Percentiles rank a stretch among this genome's conserved stretches.
Evolutionary conservation across 2,113 vertebrate genomes (phyloP).

Genomic region (Pyrgilauda ruficollis): DNA sequence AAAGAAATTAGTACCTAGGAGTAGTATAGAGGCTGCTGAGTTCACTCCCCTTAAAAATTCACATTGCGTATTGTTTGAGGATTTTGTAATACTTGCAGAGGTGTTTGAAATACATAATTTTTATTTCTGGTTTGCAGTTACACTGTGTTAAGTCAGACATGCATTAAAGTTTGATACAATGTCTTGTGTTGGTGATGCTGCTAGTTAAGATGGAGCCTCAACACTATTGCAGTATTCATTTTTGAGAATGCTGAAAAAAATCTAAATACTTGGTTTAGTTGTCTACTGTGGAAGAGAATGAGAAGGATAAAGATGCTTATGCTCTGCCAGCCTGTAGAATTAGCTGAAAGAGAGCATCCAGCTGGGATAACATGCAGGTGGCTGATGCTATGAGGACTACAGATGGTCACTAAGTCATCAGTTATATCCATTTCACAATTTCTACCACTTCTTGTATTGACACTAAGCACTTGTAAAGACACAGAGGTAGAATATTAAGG

Average conservation of each 20-base stretch:
- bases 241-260: not conserved
- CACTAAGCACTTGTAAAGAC: not conserved
- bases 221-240: not conserved
- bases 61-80: not conserved
- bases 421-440: not conserved
- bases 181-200: not conserved
- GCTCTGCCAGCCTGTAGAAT: not conserved
- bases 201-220: not conserved
- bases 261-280: not conserved
- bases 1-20: not conserved
- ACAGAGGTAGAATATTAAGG: not conserved
- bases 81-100: not conserved
- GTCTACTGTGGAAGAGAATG: not conserved
- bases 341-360: not conserved
- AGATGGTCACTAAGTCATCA: not conserved
- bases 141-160: not conserved
- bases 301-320: not conserved
- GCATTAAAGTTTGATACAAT: not conserved
- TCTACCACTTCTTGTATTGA: not conserved
- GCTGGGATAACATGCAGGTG: not conserved
- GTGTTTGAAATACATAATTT: fast-evolving
- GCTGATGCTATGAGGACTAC: not conserved
- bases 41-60: not conserved
- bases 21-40: not conserved
- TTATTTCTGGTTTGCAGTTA: not conserved